Conservation (phyloP, 1,140 invertebrate species). For the Brachystomella parvula region DNA sequence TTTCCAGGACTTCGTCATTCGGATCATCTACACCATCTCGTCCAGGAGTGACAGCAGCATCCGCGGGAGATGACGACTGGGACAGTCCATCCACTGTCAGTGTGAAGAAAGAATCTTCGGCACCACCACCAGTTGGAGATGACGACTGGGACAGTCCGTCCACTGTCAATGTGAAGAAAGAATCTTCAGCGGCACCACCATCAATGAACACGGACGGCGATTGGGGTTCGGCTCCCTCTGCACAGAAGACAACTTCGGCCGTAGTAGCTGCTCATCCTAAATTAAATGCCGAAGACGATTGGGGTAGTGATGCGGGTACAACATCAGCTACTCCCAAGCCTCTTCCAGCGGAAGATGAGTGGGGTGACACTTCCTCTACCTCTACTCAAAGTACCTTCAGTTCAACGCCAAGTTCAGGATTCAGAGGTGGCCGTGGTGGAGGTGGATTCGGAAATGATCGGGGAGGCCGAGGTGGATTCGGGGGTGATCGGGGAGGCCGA, state of each 20-base stretch:
- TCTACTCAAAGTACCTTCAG: not conserved
- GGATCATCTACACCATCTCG: not conserved
- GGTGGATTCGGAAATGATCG: no score
- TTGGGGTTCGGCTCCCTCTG: not conserved
- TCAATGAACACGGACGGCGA: not conserved
- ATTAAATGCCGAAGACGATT: no score
- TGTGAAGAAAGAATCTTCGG: not conserved
- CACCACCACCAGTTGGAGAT: no score
- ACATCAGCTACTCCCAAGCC: not conserved
- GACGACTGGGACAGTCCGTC: no score
- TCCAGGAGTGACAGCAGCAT: not conserved
- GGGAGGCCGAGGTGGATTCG: no score
- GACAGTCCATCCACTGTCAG: not conserved
- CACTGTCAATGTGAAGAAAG: not conserved
- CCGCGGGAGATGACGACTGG: not conserved
- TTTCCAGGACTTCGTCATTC: not conserved
- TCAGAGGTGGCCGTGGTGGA: no score
- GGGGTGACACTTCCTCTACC: not conserved
- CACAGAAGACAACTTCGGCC: not conserved
- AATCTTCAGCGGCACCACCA: not conserved
- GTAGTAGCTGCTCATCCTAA: no score
- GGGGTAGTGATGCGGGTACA: not conserved
- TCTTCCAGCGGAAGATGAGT: not conserved
- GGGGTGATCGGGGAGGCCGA: not conserved
- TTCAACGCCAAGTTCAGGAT: no score